phyloP scores from a whole-genome alignment of 2,113 vertebrate species.

The Sarotherodon lohbergeri region DNA sequence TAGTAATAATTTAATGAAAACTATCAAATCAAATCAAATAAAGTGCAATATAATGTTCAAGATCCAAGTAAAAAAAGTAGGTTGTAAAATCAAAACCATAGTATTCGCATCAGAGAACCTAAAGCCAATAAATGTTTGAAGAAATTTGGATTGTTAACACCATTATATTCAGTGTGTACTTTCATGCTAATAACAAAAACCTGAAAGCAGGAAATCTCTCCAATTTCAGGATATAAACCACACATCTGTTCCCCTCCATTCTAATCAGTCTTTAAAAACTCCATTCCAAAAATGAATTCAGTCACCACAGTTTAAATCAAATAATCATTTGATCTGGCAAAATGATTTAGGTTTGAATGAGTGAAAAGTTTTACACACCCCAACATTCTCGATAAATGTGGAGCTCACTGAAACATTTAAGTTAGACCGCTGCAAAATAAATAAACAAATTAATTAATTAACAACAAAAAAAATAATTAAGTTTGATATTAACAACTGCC shows the following conservation, averaged over 20 bases:
- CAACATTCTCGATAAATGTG: not conserved
- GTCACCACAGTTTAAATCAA: not conserved
- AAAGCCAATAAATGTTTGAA: not conserved
- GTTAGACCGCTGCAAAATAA: slow-evolving; percentile 1
- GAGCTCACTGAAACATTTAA: fast-evolving
- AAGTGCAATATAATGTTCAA: not conserved
- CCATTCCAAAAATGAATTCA: not conserved
- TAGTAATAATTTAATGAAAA: not conserved
- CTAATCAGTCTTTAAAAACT: not conserved
- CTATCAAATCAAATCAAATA: not conserved
- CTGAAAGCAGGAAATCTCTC: not conserved
- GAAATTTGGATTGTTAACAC: not conserved
- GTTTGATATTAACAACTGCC: not conserved
- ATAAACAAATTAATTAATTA: not conserved
- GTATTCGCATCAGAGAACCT: not conserved
- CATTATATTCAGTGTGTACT: not conserved
- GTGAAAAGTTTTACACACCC: slow-evolving; percentile 19
- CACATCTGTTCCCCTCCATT: not conserved
- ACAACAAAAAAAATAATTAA: not conserved
- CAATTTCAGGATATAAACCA: not conserved
- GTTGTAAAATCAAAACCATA: not conserved
- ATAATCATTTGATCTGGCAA: not conserved
- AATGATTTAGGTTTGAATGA: not conserved
- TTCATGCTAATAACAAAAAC: not conserved
- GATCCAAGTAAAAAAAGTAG: not conserved